Base-by-base conservation (phyloP, 2,888 invertebrate genomes). In the Nectonema munidae region DNA sequence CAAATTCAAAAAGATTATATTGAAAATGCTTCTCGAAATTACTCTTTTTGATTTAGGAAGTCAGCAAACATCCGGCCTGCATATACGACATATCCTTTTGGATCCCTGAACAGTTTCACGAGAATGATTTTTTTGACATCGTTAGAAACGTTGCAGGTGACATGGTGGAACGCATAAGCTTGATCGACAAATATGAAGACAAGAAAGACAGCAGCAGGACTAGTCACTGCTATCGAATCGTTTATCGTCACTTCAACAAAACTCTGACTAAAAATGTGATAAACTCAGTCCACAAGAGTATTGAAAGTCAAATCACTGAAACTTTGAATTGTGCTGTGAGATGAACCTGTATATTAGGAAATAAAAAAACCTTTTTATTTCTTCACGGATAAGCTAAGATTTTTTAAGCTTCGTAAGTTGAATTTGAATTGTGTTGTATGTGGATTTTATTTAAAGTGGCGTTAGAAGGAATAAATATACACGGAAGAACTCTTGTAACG, bases 81-180 rank as follows among this genome's bases (percentile, higher is more conserved):
- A 59, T 51, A 5, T 77, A 74, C 57, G 89, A 95, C 54, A 64
- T 95, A 19, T 83, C 89, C 34, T 95, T 99, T 56, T 99, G 89
- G 83, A 54, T 95, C 37, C 77, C 83, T 0, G 50, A 63, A 2
- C 47, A 45, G 28, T 47, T 46, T 39, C 45, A 48, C 46, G 42
- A 42, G 11, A 55, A 56, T 32, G 56, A 62, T 44, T 61, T 60
- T 39, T 83, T 77, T 54, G 86, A 89, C 53, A 53, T 89, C 43
- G 81, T 75, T 1, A 64, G 89, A 44, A 66, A 66, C 44, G 54
- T 77, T 38, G 86, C 73, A 2, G 79, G 76, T 1, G 81, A 86
- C 56, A 58, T 73, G n/a, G 65, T 95, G 34, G 95, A 95, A 58
- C 81, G 71, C 67, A 74, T 79, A 3, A 59, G 62, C 43, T 55